Conservation (phyloP, 1,140 invertebrate genomes). For the Drosophila parabipectinata region DNA sequence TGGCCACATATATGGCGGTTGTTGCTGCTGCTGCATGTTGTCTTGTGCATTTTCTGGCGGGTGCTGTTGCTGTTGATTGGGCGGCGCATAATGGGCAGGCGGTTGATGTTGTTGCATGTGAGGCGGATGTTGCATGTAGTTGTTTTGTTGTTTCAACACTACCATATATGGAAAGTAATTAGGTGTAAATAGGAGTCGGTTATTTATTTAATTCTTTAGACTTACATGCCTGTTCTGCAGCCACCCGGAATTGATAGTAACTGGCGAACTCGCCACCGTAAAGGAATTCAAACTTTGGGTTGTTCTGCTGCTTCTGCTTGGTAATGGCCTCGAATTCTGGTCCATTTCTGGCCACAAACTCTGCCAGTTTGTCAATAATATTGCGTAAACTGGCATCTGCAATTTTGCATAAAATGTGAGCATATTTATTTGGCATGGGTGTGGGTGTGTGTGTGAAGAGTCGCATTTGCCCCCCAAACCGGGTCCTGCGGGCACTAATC, state of each 20-base stretch:
- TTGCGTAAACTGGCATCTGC: conserved; percentile 86
- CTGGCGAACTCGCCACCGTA: conserved; percentile 98
- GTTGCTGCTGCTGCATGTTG: conserved; percentile 46
- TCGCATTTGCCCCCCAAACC: background rate
- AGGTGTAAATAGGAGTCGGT: background rate
- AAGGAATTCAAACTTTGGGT: conserved; percentile 98
- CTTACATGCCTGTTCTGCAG: conserved; percentile 79
- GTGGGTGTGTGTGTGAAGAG: conserved; percentile 5
- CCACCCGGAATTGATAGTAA: conserved; percentile 97
- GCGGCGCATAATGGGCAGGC: conserved; percentile 54
- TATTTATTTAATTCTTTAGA: background rate
- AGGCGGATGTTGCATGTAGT: conserved; percentile 62
- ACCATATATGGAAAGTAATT: conserved; percentile 2
- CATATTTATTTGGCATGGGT: conserved; percentile 14
- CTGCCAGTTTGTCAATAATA: conserved; percentile 99
- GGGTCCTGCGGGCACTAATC: background rate
- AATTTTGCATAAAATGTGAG: conserved; percentile 31
- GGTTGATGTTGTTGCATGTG: conserved; percentile 66
- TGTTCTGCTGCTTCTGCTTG: conserved; percentile 98
- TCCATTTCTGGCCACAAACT: conserved; percentile 99
- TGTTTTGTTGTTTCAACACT: conserved; percentile 85
- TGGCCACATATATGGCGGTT: conserved; percentile 62
- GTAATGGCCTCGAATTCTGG: conserved; percentile 99
- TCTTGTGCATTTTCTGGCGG: conserved; percentile 46
- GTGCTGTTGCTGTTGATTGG: conserved; percentile 49